A percentile compares a stretch with the other conserved stretches of the same genome.
These are phyloP conservation scores for Brachionus sp. DNA, from an alignment of 1,140 invertebrate species.

Conservation along the genomic window DNA sequence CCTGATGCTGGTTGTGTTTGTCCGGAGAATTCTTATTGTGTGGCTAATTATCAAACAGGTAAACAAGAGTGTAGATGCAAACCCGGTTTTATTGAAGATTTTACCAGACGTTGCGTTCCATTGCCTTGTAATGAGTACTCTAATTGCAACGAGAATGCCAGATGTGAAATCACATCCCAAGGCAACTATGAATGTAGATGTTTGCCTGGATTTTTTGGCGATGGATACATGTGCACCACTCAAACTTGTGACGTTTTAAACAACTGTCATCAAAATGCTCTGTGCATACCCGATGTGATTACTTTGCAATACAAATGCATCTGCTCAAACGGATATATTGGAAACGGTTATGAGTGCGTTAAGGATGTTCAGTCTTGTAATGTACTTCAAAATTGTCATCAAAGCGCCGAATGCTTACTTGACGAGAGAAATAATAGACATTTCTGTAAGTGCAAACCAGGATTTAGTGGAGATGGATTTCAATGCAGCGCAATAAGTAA, in stretches of 20 bases:
- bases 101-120: background rate
- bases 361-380: conserved; percentile 35
- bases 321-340: conserved; percentile 34
- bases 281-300: background rate
- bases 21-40: conserved; percentile 25
- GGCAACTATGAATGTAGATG: conserved; percentile 35
- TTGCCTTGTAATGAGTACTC: conserved; percentile 27
- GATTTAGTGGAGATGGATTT: conserved; percentile 42
- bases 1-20: background rate
- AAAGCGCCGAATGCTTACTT: conserved; percentile 30
- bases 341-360: conserved; percentile 34
- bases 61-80: conserved; percentile 39
- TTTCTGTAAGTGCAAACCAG: conserved; percentile 44
- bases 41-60: conserved; percentile 8
- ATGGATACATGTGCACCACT: conserved; percentile 31
- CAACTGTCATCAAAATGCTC: conserved; percentile 15
- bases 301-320: conserved; percentile 26
- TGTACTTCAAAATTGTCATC: conserved; percentile 34
- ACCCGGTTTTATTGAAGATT: conserved; percentile 30
- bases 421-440: conserved; percentile 27
- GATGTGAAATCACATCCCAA: background rate
- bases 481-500: conserved; percentile 36
- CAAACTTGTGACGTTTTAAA: conserved; percentile 21
- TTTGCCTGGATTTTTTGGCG: conserved; percentile 38
- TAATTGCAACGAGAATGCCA: conserved; percentile 36